Conservation (phyloP, 2,113 vertebrate genomes). For the Chloropsis cyanopogon region DNA sequence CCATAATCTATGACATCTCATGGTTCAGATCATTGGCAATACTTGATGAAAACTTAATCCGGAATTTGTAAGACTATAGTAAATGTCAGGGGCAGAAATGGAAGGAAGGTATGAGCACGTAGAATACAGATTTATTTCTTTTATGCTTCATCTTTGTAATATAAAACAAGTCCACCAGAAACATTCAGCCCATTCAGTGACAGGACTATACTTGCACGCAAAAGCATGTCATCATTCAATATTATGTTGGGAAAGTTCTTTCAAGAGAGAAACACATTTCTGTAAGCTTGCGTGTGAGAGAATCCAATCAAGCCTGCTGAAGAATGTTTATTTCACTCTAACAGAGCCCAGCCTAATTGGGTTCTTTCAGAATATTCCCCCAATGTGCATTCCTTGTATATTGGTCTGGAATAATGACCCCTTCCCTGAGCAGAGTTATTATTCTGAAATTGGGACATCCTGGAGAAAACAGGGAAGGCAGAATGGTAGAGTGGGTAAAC, state of each 20-base stretch:
- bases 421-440: not conserved
- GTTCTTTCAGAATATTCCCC: not conserved
- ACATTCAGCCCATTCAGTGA: not conserved
- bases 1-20: conserved; percentile 25
- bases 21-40: not conserved
- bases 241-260: not conserved
- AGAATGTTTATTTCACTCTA: not conserved
- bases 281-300: not conserved
- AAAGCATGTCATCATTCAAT: not conserved
- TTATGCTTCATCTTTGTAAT: not conserved
- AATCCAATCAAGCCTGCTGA: not conserved
- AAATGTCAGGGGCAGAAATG: not conserved
- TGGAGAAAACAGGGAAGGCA: not conserved
- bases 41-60: conserved; percentile 30
- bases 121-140: not conserved
- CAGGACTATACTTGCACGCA: not conserved
- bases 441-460: not conserved
- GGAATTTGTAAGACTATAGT: not conserved
- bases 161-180: not conserved
- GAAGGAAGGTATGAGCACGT: not conserved
- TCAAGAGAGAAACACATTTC: not conserved
- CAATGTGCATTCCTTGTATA: rapidly evolving
- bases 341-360: not conserved
- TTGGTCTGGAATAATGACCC: not conserved
- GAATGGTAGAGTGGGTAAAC: not conserved